Conservation (phyloP, 2,888 invertebrate species). For the Parnassius orleans region DNA sequence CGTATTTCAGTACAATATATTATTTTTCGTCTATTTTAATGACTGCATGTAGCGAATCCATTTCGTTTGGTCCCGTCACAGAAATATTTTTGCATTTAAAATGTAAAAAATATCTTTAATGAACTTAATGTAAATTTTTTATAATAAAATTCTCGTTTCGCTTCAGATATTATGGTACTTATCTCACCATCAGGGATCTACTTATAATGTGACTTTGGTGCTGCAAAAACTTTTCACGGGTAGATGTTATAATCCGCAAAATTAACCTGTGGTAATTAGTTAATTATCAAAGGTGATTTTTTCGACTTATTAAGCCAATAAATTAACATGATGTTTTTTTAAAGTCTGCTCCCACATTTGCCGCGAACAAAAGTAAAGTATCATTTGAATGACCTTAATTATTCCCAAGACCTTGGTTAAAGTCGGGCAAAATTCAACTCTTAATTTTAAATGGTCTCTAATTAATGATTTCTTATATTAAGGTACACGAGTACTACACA, state of each 20-base stretch:
- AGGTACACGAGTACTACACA: too few relatives aligned
- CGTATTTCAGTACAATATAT: too few relatives aligned
- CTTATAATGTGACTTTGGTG: slow-evolving; percentile 9
- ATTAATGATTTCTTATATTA: too few relatives aligned
- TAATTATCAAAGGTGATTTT: slow-evolving; percentile 32
- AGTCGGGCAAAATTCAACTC: not conserved
- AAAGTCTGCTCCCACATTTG: not conserved
- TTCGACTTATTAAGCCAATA: slow-evolving; percentile 42
- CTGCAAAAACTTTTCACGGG: slow-evolving; percentile 28
- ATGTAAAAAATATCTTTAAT: too few relatives aligned
- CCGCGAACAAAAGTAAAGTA: slow-evolving; percentile 1
- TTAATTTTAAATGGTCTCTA: not conserved
- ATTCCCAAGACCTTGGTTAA: slow-evolving; percentile 16
- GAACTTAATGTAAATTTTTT: too few relatives aligned
- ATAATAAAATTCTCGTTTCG: slow-evolving; percentile 9
- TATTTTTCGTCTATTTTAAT: too few relatives aligned
- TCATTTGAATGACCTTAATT: slow-evolving; percentile 6
- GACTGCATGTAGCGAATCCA: too few relatives aligned
- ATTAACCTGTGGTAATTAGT: slow-evolving; percentile 35
- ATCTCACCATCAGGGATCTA: slow-evolving; percentile 12
- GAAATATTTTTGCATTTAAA: too few relatives aligned
- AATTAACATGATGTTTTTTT: slow-evolving; percentile 34
- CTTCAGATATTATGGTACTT: slow-evolving; percentile 19
- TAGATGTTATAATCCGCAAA: slow-evolving; percentile 26
- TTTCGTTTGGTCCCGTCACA: too few relatives aligned